Base-by-base conservation (phyloP, 2,888 invertebrate species). In the Stenolophus ochropezus region DNA sequence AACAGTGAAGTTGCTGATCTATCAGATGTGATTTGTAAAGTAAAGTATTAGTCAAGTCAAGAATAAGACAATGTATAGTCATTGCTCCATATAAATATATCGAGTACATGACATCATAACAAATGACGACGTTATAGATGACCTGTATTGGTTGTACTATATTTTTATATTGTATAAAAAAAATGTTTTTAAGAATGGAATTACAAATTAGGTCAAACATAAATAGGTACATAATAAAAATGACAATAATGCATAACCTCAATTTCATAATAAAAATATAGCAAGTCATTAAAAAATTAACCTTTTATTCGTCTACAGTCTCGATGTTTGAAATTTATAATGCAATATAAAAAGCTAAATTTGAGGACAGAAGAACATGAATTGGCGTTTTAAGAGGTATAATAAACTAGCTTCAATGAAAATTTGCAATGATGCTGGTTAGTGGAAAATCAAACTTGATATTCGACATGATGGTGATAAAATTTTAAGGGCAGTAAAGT, bases 401-500 rank as follows among this genome's bases (percentile, higher is more conserved):
- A 61, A 61, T 77, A 77, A 77, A 65, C 14, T 16, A 49, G 56
- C 16, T 49, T 47, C 61, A 77, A 77, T 77, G 65, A 77, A 77
- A 77, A 61, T 77, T 61, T 77, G 33, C 49, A 61, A 61, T 61
- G 77, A 14, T 21, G 23, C 49, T 49, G 61, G 61, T 61, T 77
- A 77, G 61, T 56, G 25, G 58, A 23, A 71, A 69, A 79, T 69
- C 69, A 69, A 71, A 79, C 53, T 51, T 53, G 69, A 80, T 80
- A 80, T 73, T 58, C 69, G 80, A 80, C 53, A 69, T 49, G 69
- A 65, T 73, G 56, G 21, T 27, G 18, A 80, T 80, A 80, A 80
- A 80, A 73, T 80, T 80, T 80, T 80, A 80, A 73, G 47, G 58
- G 58, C 18, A 80, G 20, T 80, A 73, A 80, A 80, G 25, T 80